phyloP scores from a whole-genome alignment of 2,113 vertebrate genomes.

The Oostethus manadensis region DNA sequence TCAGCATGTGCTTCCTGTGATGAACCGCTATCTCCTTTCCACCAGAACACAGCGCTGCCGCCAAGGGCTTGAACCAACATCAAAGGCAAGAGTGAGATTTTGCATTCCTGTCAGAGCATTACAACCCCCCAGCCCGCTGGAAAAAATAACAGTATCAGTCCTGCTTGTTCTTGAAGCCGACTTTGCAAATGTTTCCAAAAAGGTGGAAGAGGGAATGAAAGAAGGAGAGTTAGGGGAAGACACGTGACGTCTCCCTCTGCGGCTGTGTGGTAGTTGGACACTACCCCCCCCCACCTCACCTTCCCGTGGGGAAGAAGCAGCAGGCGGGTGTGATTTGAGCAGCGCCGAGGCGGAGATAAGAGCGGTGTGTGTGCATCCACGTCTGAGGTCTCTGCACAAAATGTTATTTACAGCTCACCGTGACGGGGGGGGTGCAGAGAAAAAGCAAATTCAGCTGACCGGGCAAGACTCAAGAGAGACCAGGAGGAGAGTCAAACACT shows the following conservation, averaged over 20 bases:
- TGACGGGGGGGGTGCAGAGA: slow-evolving; percentile 44
- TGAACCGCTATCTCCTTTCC: slow-evolving; percentile 57
- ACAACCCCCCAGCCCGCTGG: slow-evolving; percentile 17
- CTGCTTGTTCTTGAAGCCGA: slow-evolving; percentile 40
- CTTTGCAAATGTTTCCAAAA: slow-evolving; percentile 47
- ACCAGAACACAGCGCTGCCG: slow-evolving; percentile 57
- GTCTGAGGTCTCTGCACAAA: slow-evolving; percentile 53
- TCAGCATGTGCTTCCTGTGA: neutral
- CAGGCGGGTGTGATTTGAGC: slow-evolving; percentile 37
- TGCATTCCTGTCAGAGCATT: slow-evolving; percentile 62
- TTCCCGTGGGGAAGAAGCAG: slow-evolving; percentile 33
- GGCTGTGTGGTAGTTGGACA: slow-evolving; percentile 24
- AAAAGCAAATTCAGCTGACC: slow-evolving; percentile 63
- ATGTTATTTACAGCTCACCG: slow-evolving; percentile 69
- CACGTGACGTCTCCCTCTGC: slow-evolving; percentile 14
- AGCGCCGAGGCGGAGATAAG: slow-evolving; percentile 49
- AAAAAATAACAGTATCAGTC: slow-evolving; percentile 23
- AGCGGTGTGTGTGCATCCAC: slow-evolving; percentile 49
- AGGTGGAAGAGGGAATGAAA: slow-evolving; percentile 25
- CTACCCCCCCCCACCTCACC: slow-evolving; percentile 1
- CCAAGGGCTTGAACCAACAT: slow-evolving; percentile 61
- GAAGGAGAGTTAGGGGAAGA: slow-evolving; percentile 35
- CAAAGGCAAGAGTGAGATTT: slow-evolving; percentile 59
- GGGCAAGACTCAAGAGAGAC: slow-evolving; percentile 56
- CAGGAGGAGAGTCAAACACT: slow-evolving; percentile 52